Conservation (phyloP, 2,797 vertebrate species). For the Tapera naevia region DNA sequence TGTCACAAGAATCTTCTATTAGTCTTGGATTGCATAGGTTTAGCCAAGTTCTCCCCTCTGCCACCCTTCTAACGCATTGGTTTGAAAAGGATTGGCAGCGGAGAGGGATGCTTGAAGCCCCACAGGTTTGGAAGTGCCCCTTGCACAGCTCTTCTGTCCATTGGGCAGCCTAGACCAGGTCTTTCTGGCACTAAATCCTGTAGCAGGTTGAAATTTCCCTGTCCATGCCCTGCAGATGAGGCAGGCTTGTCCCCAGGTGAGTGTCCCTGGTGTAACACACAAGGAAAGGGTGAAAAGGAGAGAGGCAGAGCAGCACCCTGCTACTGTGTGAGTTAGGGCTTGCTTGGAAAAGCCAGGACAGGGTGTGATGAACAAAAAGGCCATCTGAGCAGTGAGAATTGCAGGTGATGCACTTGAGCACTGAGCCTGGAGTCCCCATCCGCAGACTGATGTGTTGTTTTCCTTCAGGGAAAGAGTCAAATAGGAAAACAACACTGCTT, state of each 20-base stretch:
- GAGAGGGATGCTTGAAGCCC: not conserved
- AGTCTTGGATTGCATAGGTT: not conserved
- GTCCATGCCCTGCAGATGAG: not conserved
- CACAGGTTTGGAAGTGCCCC: not conserved
- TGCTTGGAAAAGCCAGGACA: not conserved
- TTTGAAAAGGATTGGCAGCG: not conserved
- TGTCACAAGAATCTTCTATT: not conserved
- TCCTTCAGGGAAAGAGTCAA: not conserved
- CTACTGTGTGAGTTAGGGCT: not conserved
- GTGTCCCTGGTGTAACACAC: not conserved
- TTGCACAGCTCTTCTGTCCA: not conserved
- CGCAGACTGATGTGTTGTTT: not conserved
- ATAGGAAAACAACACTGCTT: not conserved
- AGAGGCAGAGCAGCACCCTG: not conserved
- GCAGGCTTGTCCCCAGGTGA: rapidly evolving
- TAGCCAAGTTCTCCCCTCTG: not conserved
- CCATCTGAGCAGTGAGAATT: not conserved
- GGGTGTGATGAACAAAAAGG: not conserved
- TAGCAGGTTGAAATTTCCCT: not conserved
- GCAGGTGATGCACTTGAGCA: not conserved
- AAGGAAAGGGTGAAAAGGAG: not conserved
- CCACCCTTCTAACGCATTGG: not conserved
- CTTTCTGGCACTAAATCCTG: not conserved
- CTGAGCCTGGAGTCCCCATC: not conserved
- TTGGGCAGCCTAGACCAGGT: not conserved